phyloP scores from a whole-genome alignment of 2,888 invertebrate genomes.

The Polietes domitor region DNA sequence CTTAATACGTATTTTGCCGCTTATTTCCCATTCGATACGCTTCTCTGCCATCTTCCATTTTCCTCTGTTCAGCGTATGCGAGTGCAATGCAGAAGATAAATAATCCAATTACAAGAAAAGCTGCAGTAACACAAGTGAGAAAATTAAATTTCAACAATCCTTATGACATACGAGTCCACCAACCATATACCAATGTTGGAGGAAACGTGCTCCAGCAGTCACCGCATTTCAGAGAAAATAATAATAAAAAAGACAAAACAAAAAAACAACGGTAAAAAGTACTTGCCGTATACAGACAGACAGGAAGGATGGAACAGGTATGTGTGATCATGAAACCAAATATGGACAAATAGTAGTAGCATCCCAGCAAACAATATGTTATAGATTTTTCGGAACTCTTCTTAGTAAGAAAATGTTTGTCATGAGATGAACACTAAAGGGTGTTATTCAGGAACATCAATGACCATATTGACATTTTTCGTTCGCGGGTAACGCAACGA shows the following conservation, averaged over 20 bases:
- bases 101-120: slow-evolving; percentile 63
- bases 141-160: slow-evolving; percentile 47
- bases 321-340: not conserved
- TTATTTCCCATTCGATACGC: not conserved
- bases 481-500: no score
- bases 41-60: not conserved
- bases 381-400: no score
- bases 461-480: no score
- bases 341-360: slow-evolving; percentile 7
- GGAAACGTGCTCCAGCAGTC: slow-evolving; percentile 12
- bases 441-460: no score
- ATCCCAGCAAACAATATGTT: no score
- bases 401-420: no score
- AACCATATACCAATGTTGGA: not conserved
- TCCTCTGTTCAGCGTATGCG: not conserved
- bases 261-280: slow-evolving; percentile 9
- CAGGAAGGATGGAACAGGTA: slow-evolving; percentile 6
- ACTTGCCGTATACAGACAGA: slow-evolving; percentile 3
- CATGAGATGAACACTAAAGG: no score
- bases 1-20: slow-evolving; percentile 4
- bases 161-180: slow-evolving; percentile 27
- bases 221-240: slow-evolving; percentile 9
- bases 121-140: slow-evolving; percentile 39
- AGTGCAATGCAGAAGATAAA: slow-evolving; percentile 56
- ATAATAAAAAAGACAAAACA: not conserved